Conservation (phyloP, 2,888 invertebrate genomes). For the Aporophyla nigra region DNA sequence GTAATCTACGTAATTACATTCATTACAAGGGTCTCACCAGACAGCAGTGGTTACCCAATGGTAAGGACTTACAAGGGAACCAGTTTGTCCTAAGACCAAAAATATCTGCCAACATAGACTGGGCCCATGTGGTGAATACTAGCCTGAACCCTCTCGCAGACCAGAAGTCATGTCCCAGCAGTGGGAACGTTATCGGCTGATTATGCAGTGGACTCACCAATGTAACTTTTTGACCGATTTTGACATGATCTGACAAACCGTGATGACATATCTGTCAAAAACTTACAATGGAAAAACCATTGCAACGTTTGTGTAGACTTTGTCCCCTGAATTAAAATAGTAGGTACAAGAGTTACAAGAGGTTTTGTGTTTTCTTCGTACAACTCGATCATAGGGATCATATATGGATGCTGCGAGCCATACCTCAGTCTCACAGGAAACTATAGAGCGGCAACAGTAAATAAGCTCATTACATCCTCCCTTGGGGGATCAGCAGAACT, state of each 20-base stretch:
- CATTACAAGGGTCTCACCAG: not conserved
- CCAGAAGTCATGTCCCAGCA: not conserved
- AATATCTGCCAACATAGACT: not conserved
- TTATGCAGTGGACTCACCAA: not conserved
- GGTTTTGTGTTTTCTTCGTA: not conserved
- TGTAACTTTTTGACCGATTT: not conserved
- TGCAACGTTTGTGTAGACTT: not conserved
- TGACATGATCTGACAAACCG: too few species aligned
- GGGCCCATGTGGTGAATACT: not conserved
- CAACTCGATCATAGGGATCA: not conserved
- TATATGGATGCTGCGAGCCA: not conserved
- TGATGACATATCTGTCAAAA: not conserved
- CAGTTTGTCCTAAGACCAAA: not conserved
- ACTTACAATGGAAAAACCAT: too few species aligned
- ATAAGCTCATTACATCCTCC: slow-evolving; percentile 44
- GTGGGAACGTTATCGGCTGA: not conserved
- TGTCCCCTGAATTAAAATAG: not conserved
- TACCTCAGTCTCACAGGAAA: slow-evolving; percentile 10
- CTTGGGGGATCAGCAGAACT: slow-evolving; percentile 40
- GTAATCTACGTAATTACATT: not conserved
- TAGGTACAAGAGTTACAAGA: not conserved
- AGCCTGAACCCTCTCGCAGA: not conserved
- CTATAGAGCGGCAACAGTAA: slow-evolving; percentile 21
- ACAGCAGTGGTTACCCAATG: not conserved
- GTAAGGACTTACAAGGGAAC: not conserved